Conservation (phyloP, 1,140 invertebrate species). For the Cotesia typhae region DNA sequence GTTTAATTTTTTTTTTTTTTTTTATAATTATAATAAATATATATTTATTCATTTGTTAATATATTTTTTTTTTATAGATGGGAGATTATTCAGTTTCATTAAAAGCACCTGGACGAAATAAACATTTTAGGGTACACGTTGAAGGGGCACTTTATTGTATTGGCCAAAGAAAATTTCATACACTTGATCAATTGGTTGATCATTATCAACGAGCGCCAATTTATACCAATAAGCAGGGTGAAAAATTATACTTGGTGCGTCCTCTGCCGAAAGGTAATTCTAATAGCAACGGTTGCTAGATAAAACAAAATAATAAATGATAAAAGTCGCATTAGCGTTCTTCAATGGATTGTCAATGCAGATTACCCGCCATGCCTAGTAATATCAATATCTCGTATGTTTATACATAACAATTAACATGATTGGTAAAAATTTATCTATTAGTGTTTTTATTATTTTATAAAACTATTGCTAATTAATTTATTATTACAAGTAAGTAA, state of each 20-base stretch:
- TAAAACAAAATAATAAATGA: slow-evolving; percentile 41
- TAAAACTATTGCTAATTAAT: slow-evolving; percentile 53
- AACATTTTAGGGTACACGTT: slow-evolving; percentile 98
- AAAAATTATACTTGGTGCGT: slow-evolving; percentile 91
- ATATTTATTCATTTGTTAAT: slow-evolving; percentile 17
- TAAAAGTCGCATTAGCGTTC: slow-evolving; percentile 45
- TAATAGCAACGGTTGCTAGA: slow-evolving; percentile 64
- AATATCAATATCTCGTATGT: slow-evolving; percentile 61
- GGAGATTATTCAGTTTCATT: slow-evolving; percentile 98
- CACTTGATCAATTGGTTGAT: slow-evolving; percentile 94
- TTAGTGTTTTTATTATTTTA: slow-evolving; percentile 61
- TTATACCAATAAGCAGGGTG: slow-evolving; percentile 95
- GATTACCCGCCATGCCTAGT: slow-evolving; percentile 54
- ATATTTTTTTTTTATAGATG: slow-evolving; percentile 73
- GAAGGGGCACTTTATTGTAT: slow-evolving; percentile 95
- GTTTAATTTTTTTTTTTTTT: slow-evolving; percentile 17
- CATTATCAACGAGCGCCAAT: slow-evolving; percentile 99
- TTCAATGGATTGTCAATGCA: slow-evolving; percentile 50
- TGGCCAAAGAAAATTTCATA: slow-evolving; percentile 96
- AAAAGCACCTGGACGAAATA: slow-evolving; percentile 96
- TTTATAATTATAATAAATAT: slow-evolving; percentile 1
- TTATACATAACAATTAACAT: slow-evolving; percentile 63
- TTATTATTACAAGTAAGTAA: slow-evolving; percentile 55
- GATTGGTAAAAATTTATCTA: slow-evolving; percentile 60
- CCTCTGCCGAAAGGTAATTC: slow-evolving; percentile 78